A percentile compares a stretch with the other conserved stretches of the same genome.
These are phyloP conservation scores for Protosalanx chinensis DNA, from an alignment of 2,797 vertebrate genomes.

Conservation along the genomic window DNA sequence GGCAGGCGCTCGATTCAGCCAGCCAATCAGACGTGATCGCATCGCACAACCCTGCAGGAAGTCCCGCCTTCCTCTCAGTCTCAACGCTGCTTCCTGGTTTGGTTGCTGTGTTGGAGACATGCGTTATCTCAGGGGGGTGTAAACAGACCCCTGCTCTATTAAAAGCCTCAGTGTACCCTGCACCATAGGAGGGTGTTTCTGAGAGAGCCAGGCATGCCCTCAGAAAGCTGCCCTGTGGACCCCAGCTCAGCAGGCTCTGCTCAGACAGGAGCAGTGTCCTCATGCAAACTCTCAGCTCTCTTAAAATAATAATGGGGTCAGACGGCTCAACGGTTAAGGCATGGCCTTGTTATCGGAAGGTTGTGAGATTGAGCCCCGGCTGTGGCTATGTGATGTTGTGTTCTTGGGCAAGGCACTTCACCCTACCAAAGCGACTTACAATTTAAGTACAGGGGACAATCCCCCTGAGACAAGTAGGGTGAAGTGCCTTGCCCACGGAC, in stretches of 20 bases:
- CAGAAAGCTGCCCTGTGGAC: not conserved
- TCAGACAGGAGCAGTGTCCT: not conserved
- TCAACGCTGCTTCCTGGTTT: not conserved
- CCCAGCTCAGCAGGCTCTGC: not conserved
- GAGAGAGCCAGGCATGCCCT: not conserved
- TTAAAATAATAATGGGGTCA: too few relatives aligned
- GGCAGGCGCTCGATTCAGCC: slow-evolving; percentile 16
- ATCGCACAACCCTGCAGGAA: slow-evolving; percentile 46
- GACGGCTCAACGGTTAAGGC: too few relatives aligned
- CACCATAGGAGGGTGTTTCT: not conserved
- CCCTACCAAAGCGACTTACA: too few relatives aligned
- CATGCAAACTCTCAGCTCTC: slow-evolving; percentile 13
- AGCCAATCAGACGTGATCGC: slow-evolving; percentile 16
- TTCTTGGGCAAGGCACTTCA: too few relatives aligned
- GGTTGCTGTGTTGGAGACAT: not conserved
- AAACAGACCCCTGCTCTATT: not conserved
- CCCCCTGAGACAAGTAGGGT: too few relatives aligned
- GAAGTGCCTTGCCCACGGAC: too few relatives aligned
- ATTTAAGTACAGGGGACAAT: too few relatives aligned
- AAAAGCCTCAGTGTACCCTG: not conserved
- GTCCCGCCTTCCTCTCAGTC: slow-evolving; percentile 21
- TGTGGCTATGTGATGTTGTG: too few relatives aligned
- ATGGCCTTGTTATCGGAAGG: too few relatives aligned
- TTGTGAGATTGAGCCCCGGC: too few relatives aligned
- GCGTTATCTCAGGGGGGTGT: not conserved